These are phyloP conservation scores for Tiliqua scincoides DNA, from an alignment of 2,113 vertebrate species.

Conservation along the genomic window DNA sequence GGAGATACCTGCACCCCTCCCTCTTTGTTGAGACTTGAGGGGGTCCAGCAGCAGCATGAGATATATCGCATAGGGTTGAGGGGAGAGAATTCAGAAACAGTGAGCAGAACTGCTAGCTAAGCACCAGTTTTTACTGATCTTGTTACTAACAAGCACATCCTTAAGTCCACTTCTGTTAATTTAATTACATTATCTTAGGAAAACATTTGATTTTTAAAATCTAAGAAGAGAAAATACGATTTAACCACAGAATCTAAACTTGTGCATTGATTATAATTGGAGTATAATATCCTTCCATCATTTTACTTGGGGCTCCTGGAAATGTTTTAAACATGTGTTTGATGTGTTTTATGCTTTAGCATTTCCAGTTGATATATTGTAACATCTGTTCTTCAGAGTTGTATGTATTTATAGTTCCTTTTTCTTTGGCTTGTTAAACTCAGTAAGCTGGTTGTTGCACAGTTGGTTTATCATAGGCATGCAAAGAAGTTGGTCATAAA, in stretches of 20 bases:
- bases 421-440: background rate
- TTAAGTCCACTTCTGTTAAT: background rate
- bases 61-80: too few species aligned
- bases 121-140: background rate
- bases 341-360: background rate
- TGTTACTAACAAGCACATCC: background rate
- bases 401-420: background rate
- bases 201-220: background rate
- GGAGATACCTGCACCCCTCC: too few species aligned
- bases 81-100: too few species aligned
- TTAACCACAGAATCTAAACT: background rate
- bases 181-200: background rate
- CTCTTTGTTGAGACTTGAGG: too few species aligned
- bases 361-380: background rate
- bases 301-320: background rate
- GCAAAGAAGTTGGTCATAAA: background rate
- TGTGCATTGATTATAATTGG: background rate
- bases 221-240: background rate
- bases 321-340: background rate
- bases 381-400: background rate
- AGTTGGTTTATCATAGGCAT: background rate
- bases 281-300: background rate
- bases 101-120: too few species aligned
- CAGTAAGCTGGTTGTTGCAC: background rate
- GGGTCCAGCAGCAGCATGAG: too few species aligned